Evolutionary conservation across 2,113 vertebrate genomes (phyloP).

Genomic region (Cathartes aura): DNA sequence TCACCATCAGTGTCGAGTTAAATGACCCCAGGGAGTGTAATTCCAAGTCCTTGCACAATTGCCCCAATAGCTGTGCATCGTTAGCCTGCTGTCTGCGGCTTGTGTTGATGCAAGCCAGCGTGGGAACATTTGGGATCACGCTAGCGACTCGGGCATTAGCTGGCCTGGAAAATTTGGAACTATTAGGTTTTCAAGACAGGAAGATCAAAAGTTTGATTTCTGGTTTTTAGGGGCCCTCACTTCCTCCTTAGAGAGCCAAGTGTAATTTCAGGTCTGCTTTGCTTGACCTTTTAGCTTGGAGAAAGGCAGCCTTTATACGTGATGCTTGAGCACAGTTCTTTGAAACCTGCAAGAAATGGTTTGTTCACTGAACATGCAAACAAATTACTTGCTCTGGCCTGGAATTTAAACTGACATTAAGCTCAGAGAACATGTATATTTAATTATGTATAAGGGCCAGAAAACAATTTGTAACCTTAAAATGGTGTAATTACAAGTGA

Average conservation of each 20-base stretch:
- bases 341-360: constrained; percentile 63
- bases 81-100: not conserved
- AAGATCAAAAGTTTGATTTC: constrained; percentile 19
- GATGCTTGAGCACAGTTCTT: constrained; percentile 68
- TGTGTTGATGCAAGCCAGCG: not conserved
- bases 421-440: constrained; percentile 67
- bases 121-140: not conserved
- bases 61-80: not conserved
- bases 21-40: not conserved
- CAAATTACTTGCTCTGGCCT: constrained; percentile 68
- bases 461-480: constrained; percentile 75
- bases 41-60: not conserved
- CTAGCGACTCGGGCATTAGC: not conserved
- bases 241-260: not conserved
- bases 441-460: constrained; percentile 73
- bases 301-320: constrained; percentile 67
- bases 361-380: constrained; percentile 76
- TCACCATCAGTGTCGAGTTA: not conserved
- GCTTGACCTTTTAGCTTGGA: constrained; percentile 65
- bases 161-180: not conserved
- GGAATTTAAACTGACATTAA: constrained; percentile 74
- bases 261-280: constrained; percentile 22
- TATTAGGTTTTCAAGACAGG: not conserved
- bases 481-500: constrained; percentile 72
- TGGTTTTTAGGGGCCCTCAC: not conserved